phyloP scores from a whole-genome alignment of 2,797 vertebrate genomes.

The Gallinago solitaria region DNA sequence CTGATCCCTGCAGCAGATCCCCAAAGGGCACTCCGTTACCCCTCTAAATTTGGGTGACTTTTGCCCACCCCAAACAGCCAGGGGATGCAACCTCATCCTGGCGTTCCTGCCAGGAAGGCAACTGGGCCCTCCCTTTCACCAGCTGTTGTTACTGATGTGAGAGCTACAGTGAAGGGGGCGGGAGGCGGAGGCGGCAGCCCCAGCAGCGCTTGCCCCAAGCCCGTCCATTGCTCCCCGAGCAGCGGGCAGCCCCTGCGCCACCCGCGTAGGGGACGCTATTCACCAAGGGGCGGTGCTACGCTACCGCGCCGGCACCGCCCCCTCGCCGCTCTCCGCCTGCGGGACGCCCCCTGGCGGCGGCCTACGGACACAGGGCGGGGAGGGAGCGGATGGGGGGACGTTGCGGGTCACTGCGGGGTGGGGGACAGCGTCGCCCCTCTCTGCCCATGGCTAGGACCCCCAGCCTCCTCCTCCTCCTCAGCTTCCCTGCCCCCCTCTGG shows the following conservation, averaged over 20 bases:
- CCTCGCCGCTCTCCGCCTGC: background rate
- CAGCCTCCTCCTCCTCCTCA: background rate
- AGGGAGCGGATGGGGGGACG: background rate
- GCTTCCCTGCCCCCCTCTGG: background rate
- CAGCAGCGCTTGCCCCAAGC: too few relatives aligned
- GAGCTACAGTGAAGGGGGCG: background rate
- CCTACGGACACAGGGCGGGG: too few relatives aligned
- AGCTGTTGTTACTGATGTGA: accelerated
- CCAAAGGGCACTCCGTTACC: accelerated
- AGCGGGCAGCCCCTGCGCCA: background rate
- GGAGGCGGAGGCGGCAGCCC: background rate
- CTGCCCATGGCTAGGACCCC: background rate
- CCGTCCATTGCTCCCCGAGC: background rate
- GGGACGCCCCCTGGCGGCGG: background rate
- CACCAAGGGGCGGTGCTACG: background rate
- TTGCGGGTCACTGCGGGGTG: background rate
- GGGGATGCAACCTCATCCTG: background rate
- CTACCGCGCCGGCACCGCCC: background rate
- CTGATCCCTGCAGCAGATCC: background rate
- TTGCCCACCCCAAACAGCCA: background rate
- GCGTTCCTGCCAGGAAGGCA: background rate
- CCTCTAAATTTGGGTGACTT: background rate
- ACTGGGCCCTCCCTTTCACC: background rate
- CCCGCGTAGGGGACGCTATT: background rate
- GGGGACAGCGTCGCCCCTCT: background rate